Base-by-base conservation (phyloP, 2,113 vertebrate species). In the Mormoops blainvillei region DNA sequence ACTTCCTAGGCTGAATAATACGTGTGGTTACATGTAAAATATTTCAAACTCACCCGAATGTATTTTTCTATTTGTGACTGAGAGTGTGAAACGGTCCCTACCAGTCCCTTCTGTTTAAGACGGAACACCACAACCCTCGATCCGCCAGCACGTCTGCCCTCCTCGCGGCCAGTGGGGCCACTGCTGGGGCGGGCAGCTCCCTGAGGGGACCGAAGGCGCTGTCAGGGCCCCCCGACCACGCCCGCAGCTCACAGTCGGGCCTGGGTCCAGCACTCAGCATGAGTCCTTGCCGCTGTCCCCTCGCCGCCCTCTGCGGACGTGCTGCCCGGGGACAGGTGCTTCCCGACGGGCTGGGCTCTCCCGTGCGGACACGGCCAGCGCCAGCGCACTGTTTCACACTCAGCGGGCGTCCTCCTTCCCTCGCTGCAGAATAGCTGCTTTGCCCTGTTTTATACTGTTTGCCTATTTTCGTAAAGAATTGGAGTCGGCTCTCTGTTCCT, bases 391-490 rank as follows among this genome's bases (percentile, higher is more conserved):
- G n/a, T n/a, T n/a, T n/a, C n/a, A n/a, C n/a, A n/a, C n/a, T n/a
- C 45, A 7, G 45, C 45, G 61, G 36, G 28, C 11, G n/a, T 45
- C 24, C 28, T 38, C 61, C 88, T 43, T 80, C 45, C 36, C 76
- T 43, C 26, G 15, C 15, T 71, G 43, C n/a, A 15, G 38, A 70
- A 13, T 4, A n/a, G 54, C 0, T 41, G 28, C 56, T 76, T 31
- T 43, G 68, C 48, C 20, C 48, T 31, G 12, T 43, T 52, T 76
- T 31, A 13, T n/a, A 82, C 28, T 52, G 63, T 63, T 94, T 28
- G 56, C 24, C 54, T 89, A 43, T 45, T 74, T 22, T 50, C 20
- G n/a, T 82, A 73, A 94, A 81, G 38, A 87, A 81, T 20, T 28
- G 19, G 65, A 61, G 24, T 33, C 36, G 31, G 52, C 28, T 56